Evolutionary conservation across 2,113 vertebrate species (phyloP).

Genomic region (Myocastor coypus): DNA sequence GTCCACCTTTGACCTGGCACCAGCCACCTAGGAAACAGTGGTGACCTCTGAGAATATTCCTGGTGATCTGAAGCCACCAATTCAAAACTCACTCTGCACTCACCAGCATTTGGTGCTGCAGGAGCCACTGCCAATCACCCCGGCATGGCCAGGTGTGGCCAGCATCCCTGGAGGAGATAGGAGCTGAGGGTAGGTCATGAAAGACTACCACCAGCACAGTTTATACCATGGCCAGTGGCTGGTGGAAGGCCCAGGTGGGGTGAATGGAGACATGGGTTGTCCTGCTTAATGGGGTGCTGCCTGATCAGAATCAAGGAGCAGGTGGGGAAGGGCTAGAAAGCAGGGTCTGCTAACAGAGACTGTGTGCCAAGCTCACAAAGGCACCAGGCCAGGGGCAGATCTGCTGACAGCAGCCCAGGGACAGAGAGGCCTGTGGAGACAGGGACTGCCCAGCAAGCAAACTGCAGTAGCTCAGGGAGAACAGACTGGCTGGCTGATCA

Average conservation of each 20-base stretch:
- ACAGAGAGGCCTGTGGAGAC: accelerated
- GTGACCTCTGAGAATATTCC: not conserved
- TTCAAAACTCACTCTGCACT: not conserved
- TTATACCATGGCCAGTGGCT: not conserved
- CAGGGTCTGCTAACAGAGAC: not conserved
- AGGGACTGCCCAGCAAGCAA: not conserved
- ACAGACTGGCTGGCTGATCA: no score
- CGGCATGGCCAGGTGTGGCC: accelerated
- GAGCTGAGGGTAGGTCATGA: accelerated
- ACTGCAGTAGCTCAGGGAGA: not conserved
- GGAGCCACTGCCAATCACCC: accelerated
- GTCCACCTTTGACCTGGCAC: not conserved
- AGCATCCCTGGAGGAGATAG: not conserved
- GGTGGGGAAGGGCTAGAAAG: not conserved
- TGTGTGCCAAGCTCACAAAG: no score
- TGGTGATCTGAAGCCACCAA: not conserved
- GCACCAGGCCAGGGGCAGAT: not conserved
- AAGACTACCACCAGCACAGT: accelerated
- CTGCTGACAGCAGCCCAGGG: not conserved
- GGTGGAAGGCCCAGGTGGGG: not conserved
- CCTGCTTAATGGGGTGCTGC: not conserved
- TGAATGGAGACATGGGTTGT: not conserved
- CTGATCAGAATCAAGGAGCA: not conserved
- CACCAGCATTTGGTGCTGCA: accelerated
- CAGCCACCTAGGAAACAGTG: not conserved